Conservation (phyloP, 2,888 invertebrate genomes). For the Enchytraeus crypticus region DNA sequence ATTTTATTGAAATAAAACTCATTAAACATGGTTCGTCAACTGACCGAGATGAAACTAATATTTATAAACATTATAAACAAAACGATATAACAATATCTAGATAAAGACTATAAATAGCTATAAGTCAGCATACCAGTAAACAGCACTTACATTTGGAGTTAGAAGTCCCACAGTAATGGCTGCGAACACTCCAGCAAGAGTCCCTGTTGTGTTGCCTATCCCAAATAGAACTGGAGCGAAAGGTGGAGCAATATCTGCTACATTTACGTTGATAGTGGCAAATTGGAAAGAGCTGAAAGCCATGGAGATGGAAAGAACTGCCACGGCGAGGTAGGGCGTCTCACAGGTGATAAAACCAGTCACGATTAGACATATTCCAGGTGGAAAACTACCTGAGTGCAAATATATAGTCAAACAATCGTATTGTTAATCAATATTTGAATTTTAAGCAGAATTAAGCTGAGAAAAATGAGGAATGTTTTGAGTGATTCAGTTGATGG, state of each 20-base stretch:
- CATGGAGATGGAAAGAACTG: conserved; percentile 83
- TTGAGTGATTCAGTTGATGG: too few species aligned
- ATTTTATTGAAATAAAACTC: too few species aligned
- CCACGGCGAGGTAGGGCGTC: conserved; percentile 56
- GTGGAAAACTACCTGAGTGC: conserved; percentile 18
- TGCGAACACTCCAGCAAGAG: conserved; percentile 26
- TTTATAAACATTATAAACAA: too few species aligned
- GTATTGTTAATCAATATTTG: too few species aligned
- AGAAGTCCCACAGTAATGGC: conserved; percentile 16
- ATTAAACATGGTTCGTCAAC: too few species aligned
- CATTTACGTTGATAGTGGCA: conserved; percentile 16
- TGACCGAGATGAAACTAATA: too few species aligned
- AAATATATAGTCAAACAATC: too few species aligned
- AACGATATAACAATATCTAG: too few species aligned
- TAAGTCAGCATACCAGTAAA: not conserved
- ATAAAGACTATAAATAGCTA: not conserved
- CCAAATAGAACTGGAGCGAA: conserved; percentile 28
- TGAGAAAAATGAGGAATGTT: too few species aligned
- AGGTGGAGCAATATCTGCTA: conserved; percentile 28
- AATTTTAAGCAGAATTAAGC: too few species aligned
- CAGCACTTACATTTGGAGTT: conserved; percentile 13
- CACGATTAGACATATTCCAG: conserved; percentile 14
- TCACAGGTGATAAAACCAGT: conserved; percentile 18
- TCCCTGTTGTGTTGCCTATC: conserved; percentile 28
- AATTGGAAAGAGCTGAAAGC: conserved; percentile 64